Conservation (phyloP, 2,113 vertebrate species). For the Rhinoderma darwinii region DNA sequence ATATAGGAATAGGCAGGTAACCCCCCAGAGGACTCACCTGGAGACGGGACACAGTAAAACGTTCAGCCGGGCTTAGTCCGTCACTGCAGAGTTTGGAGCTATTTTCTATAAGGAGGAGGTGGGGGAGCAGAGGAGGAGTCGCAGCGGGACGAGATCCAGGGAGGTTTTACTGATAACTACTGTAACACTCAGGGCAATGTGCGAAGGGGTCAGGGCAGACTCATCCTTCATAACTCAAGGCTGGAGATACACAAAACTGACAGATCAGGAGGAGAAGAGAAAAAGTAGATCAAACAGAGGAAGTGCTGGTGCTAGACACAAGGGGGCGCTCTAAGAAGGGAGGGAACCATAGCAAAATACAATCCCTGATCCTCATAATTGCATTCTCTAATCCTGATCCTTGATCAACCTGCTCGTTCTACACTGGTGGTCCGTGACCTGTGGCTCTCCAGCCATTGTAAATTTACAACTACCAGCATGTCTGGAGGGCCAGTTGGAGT, state of each 20-base stretch:
- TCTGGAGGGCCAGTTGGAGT: no score
- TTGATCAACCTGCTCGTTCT: background rate
- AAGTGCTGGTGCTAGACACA: background rate
- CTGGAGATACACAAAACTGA: background rate
- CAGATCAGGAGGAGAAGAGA: background rate
- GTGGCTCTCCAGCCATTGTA: background rate
- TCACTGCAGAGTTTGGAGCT: background rate
- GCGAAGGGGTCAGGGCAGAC: background rate
- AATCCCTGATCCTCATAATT: background rate
- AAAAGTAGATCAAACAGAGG: background rate
- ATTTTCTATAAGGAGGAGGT: background rate
- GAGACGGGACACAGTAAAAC: background rate
- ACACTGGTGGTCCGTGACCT: background rate
- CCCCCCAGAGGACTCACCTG: constrained; percentile 40
- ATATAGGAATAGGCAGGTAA: background rate
- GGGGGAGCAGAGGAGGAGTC: constrained; percentile 37
- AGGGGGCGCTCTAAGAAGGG: background rate
- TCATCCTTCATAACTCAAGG: background rate
- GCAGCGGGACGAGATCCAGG: background rate
- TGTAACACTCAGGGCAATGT: constrained; percentile 7
- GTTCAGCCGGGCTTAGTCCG: no score
- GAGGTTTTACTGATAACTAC: background rate
- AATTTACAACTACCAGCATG: background rate
- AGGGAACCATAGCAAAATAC: background rate
- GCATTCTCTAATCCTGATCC: background rate